These are phyloP conservation scores for Diorhabda sublineata DNA, from an alignment of 1,140 invertebrate genomes.

Conservation along the genomic window DNA sequence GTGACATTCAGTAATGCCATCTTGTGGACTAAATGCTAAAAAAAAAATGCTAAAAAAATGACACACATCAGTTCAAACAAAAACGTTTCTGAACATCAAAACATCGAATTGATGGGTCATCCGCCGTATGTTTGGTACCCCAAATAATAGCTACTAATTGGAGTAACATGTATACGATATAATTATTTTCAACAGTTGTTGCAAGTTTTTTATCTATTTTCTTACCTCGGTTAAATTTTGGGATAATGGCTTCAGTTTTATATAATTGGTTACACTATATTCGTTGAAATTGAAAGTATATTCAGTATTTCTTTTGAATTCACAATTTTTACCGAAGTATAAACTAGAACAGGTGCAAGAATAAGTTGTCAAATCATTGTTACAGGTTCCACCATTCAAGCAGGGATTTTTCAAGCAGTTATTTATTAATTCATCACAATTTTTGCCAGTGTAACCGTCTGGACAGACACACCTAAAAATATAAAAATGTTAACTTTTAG, in stretches of 20 bases:
- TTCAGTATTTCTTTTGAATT: constrained; percentile 48
- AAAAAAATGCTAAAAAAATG: too few relatives aligned
- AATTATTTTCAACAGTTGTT: too few relatives aligned
- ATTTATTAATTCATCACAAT: constrained; percentile 50
- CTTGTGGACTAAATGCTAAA: too few relatives aligned
- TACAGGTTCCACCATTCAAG: constrained; percentile 53
- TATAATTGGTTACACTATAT: constrained; percentile 54
- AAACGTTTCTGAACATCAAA: too few relatives aligned
- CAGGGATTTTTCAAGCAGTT: constrained; percentile 55
- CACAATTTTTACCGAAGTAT: constrained; percentile 47
- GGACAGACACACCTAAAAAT: constrained; percentile 52
- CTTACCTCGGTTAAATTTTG: constrained; percentile 47
- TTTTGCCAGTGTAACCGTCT: constrained; percentile 50
- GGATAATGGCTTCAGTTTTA: constrained; percentile 47
- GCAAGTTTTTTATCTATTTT: not conserved
- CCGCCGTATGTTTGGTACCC: too few relatives aligned
- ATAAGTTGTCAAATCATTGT: constrained; percentile 41
- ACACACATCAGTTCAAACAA: too few relatives aligned
- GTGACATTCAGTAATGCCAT: too few relatives aligned
- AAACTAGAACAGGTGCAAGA: constrained; percentile 45
- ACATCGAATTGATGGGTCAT: too few relatives aligned
- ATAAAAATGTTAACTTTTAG: not conserved
- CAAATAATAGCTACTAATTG: too few relatives aligned
- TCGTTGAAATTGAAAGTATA: constrained; percentile 54
- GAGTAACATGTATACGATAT: too few relatives aligned